Evolutionary conservation across 2,113 vertebrate species (phyloP), one percentile per base, ranked within the genome.

Genomic region (Orthonyx spaldingii): DNA sequence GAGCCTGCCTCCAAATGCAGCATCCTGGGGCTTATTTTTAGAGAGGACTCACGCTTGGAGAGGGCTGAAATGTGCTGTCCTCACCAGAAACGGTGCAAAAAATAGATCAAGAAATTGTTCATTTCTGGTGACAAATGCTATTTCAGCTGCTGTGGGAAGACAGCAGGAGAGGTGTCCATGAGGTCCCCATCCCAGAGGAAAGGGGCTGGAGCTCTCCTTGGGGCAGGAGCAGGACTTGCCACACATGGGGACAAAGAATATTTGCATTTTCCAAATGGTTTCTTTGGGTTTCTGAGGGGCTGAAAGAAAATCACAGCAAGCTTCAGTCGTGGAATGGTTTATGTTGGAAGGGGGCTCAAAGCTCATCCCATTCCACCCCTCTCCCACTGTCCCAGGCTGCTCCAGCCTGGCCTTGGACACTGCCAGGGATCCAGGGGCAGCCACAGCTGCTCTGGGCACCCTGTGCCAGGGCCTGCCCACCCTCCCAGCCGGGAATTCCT

Each of bases 391-490:
- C 32, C 42, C 50, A 57, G 42, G 30, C 0, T 49, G 57, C 23
- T 79, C 49, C 35, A 42, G 0, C 42, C 86, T 33, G 50, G 35
- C 35, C 86, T 57, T 7, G 66, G 26, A 0, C 42, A 57, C 42
- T 49, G 0, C 35, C 42, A 64, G 66, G 57, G 42, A 57, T 37
- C 13, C 44, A 68, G 66, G 20, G 41, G 17, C 65, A 64, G n/a
- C 49, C 57, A 3, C 35, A 42, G 14, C 57, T 7, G 0, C 4
- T 55, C 49, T 56, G 49, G 47, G 20, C 1, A 61, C 0, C 0
- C 60, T 1, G 0, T 16, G 0, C 49, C 56, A 61, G 47, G 0
- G 1, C 23, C n/a, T 69, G 0, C 3, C 16, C 28, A 26, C 24
- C 41, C n/a, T 63, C 10, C 4, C 56, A 71, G 20, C 5, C 7